Percentiles rank a stretch among this genome's conserved stretches.
These are phyloP conservation scores for Eurypyga helias DNA, from an alignment of 2,113 vertebrate genomes.

Conservation along the genomic window DNA sequence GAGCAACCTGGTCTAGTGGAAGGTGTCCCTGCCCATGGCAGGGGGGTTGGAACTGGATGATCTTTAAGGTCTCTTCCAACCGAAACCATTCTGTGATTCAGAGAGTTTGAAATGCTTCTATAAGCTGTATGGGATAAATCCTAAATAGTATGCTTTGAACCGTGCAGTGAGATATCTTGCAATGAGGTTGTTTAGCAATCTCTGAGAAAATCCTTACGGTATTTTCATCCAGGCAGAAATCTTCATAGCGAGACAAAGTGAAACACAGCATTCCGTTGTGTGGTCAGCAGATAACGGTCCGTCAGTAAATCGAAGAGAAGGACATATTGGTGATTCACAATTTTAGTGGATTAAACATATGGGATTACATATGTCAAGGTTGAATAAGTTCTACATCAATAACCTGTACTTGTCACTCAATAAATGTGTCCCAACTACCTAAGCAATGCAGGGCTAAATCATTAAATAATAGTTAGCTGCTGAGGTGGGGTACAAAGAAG, in stretches of 20 bases:
- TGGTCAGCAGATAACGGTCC: neutral
- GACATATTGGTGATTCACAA: neutral
- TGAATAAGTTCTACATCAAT: neutral
- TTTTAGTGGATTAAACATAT: neutral
- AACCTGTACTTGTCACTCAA: neutral
- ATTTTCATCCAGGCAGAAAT: neutral
- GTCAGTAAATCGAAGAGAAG: neutral
- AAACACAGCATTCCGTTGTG: neutral
- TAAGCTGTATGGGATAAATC: neutral
- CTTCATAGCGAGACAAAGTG: neutral
- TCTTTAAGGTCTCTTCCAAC: too few relatives aligned
- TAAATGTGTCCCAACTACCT: neutral
- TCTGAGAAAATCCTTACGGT: neutral
- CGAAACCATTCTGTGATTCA: neutral
- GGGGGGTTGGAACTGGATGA: too few relatives aligned
- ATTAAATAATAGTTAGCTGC: neutral
- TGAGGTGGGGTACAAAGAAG: neutral
- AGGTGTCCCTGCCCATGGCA: too few relatives aligned
- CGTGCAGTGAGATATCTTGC: neutral
- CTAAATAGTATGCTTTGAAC: neutral
- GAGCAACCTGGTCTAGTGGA: too few relatives aligned
- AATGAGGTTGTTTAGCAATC: neutral
- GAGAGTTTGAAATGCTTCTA: neutral
- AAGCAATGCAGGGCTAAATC: neutral
- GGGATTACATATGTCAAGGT: neutral